Base-by-base conservation (phyloP, 2,113 vertebrate genomes). In the Leptobrachium leishanense region DNA sequence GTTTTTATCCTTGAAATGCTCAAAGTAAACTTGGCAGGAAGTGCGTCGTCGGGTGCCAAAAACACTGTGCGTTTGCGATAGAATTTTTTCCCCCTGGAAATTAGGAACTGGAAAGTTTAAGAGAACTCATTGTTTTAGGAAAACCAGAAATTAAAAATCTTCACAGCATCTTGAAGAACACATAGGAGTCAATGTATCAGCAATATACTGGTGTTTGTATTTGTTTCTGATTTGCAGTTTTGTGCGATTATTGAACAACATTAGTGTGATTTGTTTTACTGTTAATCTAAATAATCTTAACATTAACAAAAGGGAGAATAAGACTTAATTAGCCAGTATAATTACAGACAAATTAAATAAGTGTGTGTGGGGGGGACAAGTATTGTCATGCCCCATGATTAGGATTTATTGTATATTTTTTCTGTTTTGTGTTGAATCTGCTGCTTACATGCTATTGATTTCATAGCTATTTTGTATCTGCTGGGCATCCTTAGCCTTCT, bases 41-140 rank as follows among this genome's bases (percentile, higher is more conserved):
- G 41, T 50, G 64, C 0, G 83, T 77, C 9, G 83, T 79, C 43
- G 5, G 43, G 12, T 43, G 20, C 15, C 84, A 87, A 85, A 81
- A 80, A n/a, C 63, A 54, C 43, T 44, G 66, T 55, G 83, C 63
- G 67, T 10, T 68, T 83, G 65, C 77, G 66, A 78, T 8, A 82
- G 43, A 8, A 6, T 82, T 82, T 55, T 68, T 76, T 55, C 55
- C 67, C 50, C 53, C 66, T 59, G 55, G 10, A 59, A 59, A 13
- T 12, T 3, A 75, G 67, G 69, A 41, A 82, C 44, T 82, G 76
- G 76, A 75, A 83, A 74, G 55, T 59, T 59, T 12, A 59, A 57
- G 10, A 10, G 10, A 10, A 57, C 2, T 57, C 55, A 15, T 57
- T 12, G 55, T 15, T 53, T 7, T 57, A 57, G 10, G 55, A 59